Conservation (phyloP, 1,140 invertebrate species). For the Lucilia cuprina region DNA sequence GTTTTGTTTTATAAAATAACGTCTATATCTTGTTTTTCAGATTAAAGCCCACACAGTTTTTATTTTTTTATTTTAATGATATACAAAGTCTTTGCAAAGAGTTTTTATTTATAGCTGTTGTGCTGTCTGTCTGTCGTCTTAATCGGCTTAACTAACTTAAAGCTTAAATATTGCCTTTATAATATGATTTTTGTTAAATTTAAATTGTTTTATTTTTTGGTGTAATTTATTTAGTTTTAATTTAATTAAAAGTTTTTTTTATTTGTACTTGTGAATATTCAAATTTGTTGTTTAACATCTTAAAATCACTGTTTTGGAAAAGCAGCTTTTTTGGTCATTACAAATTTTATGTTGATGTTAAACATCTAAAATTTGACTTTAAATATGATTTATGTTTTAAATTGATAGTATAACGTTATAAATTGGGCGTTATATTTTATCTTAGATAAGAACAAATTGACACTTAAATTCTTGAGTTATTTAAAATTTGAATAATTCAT, state of each 20-base stretch:
- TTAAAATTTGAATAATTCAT: too few species aligned
- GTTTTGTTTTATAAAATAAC: not conserved
- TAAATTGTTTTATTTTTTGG: not conserved
- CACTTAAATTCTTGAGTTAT: too few species aligned
- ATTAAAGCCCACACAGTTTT: not conserved
- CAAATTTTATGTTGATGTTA: too few species aligned
- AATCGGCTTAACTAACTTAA: not conserved
- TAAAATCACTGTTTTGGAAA: too few species aligned
- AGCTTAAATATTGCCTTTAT: slow-evolving; percentile 4
- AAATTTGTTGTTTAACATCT: too few species aligned
- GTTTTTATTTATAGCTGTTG: not conserved
- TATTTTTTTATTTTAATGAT: not conserved
- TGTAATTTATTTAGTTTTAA: not conserved
- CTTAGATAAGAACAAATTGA: too few species aligned
- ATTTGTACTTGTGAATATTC: not conserved
- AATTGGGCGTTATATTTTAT: too few species aligned
- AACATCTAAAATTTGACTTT: too few species aligned
- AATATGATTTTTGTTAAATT: not conserved
- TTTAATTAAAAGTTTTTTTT: not conserved
- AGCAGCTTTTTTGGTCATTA: too few species aligned
- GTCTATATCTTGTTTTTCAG: not conserved
- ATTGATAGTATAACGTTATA: too few species aligned
- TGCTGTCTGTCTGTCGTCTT: not conserved
- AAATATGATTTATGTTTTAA: too few species aligned
- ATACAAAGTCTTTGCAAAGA: not conserved